These are phyloP conservation scores for Eidolon helvum DNA, from an alignment of 2,113 vertebrate species.

Conservation along the genomic window DNA sequence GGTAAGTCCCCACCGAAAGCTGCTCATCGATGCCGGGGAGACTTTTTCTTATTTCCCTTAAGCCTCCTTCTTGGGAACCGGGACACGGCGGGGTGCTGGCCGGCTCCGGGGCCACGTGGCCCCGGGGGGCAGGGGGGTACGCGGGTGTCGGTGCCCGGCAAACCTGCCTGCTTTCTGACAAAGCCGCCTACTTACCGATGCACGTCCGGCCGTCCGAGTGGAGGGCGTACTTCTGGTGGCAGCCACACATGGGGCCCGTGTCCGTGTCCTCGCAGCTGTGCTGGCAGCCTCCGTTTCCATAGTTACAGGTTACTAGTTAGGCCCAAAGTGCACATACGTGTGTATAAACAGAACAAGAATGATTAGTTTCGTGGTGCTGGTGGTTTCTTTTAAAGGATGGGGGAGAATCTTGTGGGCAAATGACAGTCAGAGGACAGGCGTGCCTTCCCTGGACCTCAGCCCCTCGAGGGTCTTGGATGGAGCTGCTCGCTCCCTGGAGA, in stretches of 20 bases:
- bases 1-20: neutral
- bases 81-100: neutral
- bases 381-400: neutral
- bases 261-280: conserved; percentile 98
- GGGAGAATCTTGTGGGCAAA: neutral
- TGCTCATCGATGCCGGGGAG: neutral
- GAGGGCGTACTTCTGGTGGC: conserved; percentile 98
- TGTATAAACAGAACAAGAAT: conserved; percentile 82
- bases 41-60: neutral
- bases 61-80: neutral
- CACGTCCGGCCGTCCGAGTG: conserved; percentile 97
- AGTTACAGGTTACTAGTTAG: conserved; percentile 98
- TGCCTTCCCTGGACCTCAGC: neutral
- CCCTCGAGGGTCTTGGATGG: neutral
- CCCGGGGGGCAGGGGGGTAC: fast-evolving
- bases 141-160: fast-evolving
- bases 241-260: conserved; percentile 93
- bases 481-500: neutral
- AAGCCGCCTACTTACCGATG: conserved; percentile 91
- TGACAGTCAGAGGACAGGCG: fast-evolving
- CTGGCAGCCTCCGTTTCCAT: conserved; percentile 98
- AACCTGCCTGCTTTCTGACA: conserved; percentile 84
- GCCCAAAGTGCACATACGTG: conserved; percentile 74
- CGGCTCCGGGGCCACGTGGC: fast-evolving
- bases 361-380: conserved; percentile 72